Conservation (phyloP, 2,888 invertebrate species). For the Lissonota sp. region DNA sequence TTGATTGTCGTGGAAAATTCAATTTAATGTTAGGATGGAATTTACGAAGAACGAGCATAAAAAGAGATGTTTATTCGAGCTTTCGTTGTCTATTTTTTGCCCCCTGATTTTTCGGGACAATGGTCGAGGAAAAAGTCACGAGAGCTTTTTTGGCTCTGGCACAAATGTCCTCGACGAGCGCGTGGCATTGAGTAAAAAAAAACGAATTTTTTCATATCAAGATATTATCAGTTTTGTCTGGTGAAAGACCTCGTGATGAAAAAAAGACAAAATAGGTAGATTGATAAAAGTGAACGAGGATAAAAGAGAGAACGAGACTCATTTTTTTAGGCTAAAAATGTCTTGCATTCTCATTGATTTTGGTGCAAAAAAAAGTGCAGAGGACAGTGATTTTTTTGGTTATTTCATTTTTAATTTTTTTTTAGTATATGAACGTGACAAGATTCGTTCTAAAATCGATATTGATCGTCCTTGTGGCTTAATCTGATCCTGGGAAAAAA, state of each 20-base stretch:
- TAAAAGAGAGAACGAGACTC: background rate
- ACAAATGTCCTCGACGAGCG: slow-evolving; percentile 24
- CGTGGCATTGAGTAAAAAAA: slow-evolving; percentile 4
- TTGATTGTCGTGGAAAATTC: no score
- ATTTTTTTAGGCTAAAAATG: no score
- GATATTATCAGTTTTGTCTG: slow-evolving; percentile 28
- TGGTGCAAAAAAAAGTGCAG: no score
- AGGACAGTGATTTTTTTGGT: no score
- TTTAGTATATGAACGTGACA: no score
- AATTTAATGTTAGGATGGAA: no score
- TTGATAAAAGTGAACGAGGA: slow-evolving; percentile 2
- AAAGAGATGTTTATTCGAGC: slow-evolving; percentile 56
- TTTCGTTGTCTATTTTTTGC: slow-evolving; percentile 42
- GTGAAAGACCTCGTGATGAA: slow-evolving; percentile 25
- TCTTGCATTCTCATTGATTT: no score
- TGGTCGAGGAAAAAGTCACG: slow-evolving; percentile 15
- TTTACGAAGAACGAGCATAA: slow-evolving; percentile 20
- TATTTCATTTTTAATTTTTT: no score
- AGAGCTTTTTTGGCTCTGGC: slow-evolving; percentile 31
- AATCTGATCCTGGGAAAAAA: no score
- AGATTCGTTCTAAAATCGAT: no score
- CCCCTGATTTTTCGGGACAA: background rate
- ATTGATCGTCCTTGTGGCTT: no score
- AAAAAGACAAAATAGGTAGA: slow-evolving; percentile 23
- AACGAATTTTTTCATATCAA: slow-evolving; percentile 54